Evolutionary conservation across 2,888 invertebrate genomes (phyloP), one percentile per base, ranked within the genome.

Genomic region (Cataglyphis rosenhaueri): DNA sequence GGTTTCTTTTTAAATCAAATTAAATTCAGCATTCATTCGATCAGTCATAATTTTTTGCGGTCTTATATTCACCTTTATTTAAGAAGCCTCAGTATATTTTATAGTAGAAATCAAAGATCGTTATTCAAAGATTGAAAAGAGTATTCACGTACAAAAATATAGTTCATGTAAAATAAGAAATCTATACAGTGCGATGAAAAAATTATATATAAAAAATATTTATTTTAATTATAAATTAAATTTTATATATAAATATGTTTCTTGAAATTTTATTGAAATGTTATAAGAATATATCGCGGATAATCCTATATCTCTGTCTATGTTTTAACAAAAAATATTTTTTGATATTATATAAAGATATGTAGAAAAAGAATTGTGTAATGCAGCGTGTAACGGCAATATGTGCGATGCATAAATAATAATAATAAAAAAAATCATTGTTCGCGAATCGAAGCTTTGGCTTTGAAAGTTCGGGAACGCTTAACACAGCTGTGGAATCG

Each of bases 401-500:
- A 44, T 35, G 18, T 48, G 21, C 38, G 25, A 52, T 21, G 21
- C 10, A 21, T 29, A 41, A 61, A n/a, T 41, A 21, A 29, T 29
- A 74, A 48, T 2, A 8, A 48, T 35, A 35, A 18, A 3, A 64
- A 10, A 65, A 66, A 57, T 15, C 21, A 38, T 29, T 55, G 55
- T 38, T 68, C 10, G 57, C 21, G 55, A 74, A 57, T 44, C 57
- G 21, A 76, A 66, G 66, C 76, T 55, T 70, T 75, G 62, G 57
- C 52, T 84, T 64, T 52, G 38, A 32, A 52, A 61, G 81, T 84
- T 66, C 70, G 55, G 83, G 41, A 62, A 81, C 84, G 84, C 78
- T 84, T 87, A 83, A 84, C 86, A 55, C 29, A 74, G 76, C 70
- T 81, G 85, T 74, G 55, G 88, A 91, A 91, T 91, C 90, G 91